Base-by-base conservation (phyloP, 2,888 invertebrate genomes). In the Scaptomyza flava region DNA sequence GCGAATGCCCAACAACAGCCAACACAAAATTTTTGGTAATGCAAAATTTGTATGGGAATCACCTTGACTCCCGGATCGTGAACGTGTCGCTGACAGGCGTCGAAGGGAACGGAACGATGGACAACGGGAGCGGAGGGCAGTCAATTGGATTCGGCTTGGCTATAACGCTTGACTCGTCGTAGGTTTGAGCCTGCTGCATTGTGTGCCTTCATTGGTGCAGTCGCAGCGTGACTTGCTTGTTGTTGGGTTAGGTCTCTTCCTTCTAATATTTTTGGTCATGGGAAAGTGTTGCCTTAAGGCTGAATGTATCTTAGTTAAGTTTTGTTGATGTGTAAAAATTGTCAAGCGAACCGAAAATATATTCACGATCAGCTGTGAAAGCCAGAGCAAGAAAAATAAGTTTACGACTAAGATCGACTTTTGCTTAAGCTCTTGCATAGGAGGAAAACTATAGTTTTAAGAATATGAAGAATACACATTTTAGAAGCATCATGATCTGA, bases 41-140 rank as follows among this genome's bases (percentile, higher is more conserved):
- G 87, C 78, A 62, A 78, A 87, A 70, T 82, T 73, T 76, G 71
- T 78, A 78, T 82, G 82, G 87, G 81, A 82, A 82, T 82, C 87
- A 82, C 82, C 82, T 82, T 82, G 82, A 82, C 87, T 82, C 62
- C 57, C 59, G 62, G 43, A 70, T 70, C 76, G 77, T 77, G 77
- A 77, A 77, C 72, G 77, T 77, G 77, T 72, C 59, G 51, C 20
- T 60, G 31, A 30, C 38, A 54, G 54, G 14, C 43, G 31, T 23
- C 31, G 45, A 45, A 30, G n/a, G 38, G 2, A 23, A 7, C 17
- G 17, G 41, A 9, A 41, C 14, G 38, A 14, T 14, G 38, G 33
- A 12, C 33, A 34, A 34, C 33, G 33, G 43, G 33, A 17, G 14
- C 42, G 68, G 66, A 65, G 61, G 73, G 53, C 63, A 53, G 57